Conservation (phyloP, 1,140 invertebrate species). For the Drosophila fuyamai region DNA sequence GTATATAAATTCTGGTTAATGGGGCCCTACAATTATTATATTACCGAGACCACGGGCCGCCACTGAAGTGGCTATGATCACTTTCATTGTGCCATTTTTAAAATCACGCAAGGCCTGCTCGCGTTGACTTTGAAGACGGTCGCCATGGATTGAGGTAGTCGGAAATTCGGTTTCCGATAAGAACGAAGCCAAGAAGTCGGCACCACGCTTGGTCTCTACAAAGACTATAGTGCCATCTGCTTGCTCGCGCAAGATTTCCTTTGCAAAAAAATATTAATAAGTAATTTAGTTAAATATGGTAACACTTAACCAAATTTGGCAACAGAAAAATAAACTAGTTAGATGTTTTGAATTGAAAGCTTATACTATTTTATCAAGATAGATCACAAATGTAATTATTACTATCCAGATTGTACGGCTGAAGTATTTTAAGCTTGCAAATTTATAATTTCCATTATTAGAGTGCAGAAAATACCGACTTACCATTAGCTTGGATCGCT, state of each 20-base stretch:
- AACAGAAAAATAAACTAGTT: too few relatives aligned
- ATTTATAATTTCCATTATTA: too few relatives aligned
- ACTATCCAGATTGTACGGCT: too few relatives aligned
- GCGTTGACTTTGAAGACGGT: constrained; percentile 94
- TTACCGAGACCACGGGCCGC: constrained; percentile 93
- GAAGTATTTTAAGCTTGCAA: too few relatives aligned
- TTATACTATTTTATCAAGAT: too few relatives aligned
- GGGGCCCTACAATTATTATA: constrained; percentile 85
- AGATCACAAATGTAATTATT: too few relatives aligned
- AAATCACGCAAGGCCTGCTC: constrained; percentile 95
- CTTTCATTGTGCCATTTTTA: constrained; percentile 89
- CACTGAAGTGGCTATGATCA: constrained; percentile 97
- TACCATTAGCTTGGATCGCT: constrained; percentile 88
- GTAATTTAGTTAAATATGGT: background rate
- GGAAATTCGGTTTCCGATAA: constrained; percentile 88
- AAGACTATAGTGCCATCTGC: constrained; percentile 92
- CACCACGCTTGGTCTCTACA: constrained; percentile 94
- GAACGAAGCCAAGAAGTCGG: constrained; percentile 94
- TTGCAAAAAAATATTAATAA: background rate
- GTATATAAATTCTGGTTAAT: constrained; percentile 93
- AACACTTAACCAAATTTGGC: too few relatives aligned
- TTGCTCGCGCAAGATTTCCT: constrained; percentile 68
- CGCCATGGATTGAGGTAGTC: constrained; percentile 97
- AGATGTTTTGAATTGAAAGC: too few relatives aligned
- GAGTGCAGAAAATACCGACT: background rate